Evolutionary conservation across 2,113 vertebrate species (phyloP).

Genomic region (Perca fluviatilis): DNA sequence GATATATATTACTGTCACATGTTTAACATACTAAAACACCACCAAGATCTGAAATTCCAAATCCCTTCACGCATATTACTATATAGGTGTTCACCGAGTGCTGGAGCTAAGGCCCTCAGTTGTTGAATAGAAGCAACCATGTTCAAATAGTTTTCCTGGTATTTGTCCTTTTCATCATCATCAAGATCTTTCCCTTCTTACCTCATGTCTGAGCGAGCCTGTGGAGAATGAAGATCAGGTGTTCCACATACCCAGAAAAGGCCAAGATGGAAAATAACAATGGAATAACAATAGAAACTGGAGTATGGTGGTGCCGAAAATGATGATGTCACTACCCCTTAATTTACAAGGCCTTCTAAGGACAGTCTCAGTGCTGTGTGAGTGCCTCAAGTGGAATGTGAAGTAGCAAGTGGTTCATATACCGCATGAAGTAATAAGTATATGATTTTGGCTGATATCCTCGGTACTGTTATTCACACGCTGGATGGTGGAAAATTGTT

Average conservation of each 20-base stretch:
- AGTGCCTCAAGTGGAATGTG: slow-evolving; percentile 69
- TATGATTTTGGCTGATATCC: slow-evolving; percentile 50
- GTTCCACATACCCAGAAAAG: slow-evolving; percentile 65
- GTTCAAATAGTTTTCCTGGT: slow-evolving; percentile 42
- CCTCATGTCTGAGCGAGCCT: slow-evolving; percentile 74
- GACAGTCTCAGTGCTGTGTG: slow-evolving; percentile 70
- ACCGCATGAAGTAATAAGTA: slow-evolving; percentile 59
- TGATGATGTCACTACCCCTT: slow-evolving; percentile 71
- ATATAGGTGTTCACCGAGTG: neutral
- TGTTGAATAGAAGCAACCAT: slow-evolving; percentile 17
- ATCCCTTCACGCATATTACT: neutral
- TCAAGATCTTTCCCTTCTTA: slow-evolving; percentile 71
- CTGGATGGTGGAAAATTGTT: slow-evolving; percentile 34
- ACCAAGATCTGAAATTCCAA: neutral
- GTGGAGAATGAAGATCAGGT: slow-evolving; percentile 67
- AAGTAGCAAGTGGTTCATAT: slow-evolving; percentile 70
- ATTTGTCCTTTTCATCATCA: slow-evolving; percentile 60
- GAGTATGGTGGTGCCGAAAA: slow-evolving; percentile 50
- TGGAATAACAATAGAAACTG: slow-evolving; percentile 69
- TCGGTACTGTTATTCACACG: slow-evolving; percentile 36
- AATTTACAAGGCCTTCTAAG: slow-evolving; percentile 73
- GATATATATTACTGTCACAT: slow-evolving; percentile 15
- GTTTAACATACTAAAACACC: neutral
- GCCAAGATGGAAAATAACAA: slow-evolving; percentile 74
- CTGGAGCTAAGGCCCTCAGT: slow-evolving; percentile 10